Conservation (phyloP, 1,140 invertebrate species). For the Arion vulgaris region DNA sequence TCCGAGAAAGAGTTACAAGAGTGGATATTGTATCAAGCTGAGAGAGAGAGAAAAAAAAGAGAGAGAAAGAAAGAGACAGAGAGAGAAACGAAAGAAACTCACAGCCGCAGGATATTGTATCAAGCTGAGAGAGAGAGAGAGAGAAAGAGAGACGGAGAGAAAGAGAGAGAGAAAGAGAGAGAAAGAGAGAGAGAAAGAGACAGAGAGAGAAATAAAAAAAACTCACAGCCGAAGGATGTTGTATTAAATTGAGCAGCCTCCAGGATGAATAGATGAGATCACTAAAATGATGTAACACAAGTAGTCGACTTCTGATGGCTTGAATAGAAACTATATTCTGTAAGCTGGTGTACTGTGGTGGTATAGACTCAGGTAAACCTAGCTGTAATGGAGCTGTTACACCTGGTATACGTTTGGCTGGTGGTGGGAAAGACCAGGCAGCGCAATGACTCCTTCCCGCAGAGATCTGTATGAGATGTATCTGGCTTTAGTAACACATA, state of each 20-base stretch:
- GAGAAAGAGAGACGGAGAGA: too few relatives aligned
- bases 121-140: too few relatives aligned
- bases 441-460: constrained; percentile 79
- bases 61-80: too few relatives aligned
- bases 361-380: constrained; percentile 75
- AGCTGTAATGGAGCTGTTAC: constrained; percentile 74
- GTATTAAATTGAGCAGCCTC: constrained; percentile 76
- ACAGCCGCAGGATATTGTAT: too few relatives aligned
- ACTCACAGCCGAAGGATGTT: constrained; percentile 55
- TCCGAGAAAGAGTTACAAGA: too few relatives aligned
- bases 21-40: too few relatives aligned
- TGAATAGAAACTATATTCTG: constrained; percentile 74
- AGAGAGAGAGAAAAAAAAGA: too few relatives aligned
- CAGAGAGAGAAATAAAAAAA: not conserved
- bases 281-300: constrained; percentile 78
- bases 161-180: too few relatives aligned
- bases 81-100: too few relatives aligned
- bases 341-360: constrained; percentile 77
- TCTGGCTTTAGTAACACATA: too few relatives aligned
- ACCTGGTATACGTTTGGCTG: constrained; percentile 74
- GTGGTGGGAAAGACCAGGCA: constrained; percentile 78
- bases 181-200: too few relatives aligned
- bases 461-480: constrained; percentile 74
- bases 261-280: constrained; percentile 79
- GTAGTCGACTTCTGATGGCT: constrained; percentile 76